Conservation (phyloP, 92 coral and sea anemone genomes). For the Zoanthus sansibaricus region DNA sequence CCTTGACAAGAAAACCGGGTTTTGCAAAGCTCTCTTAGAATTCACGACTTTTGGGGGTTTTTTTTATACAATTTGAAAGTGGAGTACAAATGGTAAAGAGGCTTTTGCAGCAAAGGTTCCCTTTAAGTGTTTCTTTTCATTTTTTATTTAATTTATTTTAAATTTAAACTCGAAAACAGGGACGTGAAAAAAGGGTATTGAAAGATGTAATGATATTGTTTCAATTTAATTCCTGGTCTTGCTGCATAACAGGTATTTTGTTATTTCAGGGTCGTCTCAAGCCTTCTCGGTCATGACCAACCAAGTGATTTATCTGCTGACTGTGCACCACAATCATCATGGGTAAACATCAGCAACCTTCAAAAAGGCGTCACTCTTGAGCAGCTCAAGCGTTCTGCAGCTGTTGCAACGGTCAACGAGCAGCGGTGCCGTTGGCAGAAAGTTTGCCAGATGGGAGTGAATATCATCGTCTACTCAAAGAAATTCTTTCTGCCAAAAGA, state of each 20-base stretch:
- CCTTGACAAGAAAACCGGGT: no score
- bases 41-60: no score
- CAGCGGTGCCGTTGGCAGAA: conserved; percentile 84
- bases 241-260: not conserved
- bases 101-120: no score
- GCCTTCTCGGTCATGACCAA: conserved; percentile 68
- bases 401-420: conserved; percentile 88
- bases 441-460: conserved; percentile 83
- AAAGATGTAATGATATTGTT: no score
- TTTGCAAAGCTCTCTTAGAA: no score
- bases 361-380: conserved; percentile 75
- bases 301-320: conserved; percentile 53
- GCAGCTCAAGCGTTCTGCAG: conserved; percentile 77
- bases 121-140: no score
- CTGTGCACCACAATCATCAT: conserved; percentile 80
- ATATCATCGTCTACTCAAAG: conserved; percentile 80
- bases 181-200: no score
- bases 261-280: conserved; percentile 48
- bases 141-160: no score
- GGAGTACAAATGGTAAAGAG: no score
- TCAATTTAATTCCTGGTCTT: not conserved
- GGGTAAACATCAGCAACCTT: conserved; percentile 78
- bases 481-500: conserved; percentile 72
- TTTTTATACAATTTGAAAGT: no score
- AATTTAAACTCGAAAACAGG: no score